Evolutionary conservation across 2,797 vertebrate genomes (phyloP).

Genomic region (Falco naumanni): DNA sequence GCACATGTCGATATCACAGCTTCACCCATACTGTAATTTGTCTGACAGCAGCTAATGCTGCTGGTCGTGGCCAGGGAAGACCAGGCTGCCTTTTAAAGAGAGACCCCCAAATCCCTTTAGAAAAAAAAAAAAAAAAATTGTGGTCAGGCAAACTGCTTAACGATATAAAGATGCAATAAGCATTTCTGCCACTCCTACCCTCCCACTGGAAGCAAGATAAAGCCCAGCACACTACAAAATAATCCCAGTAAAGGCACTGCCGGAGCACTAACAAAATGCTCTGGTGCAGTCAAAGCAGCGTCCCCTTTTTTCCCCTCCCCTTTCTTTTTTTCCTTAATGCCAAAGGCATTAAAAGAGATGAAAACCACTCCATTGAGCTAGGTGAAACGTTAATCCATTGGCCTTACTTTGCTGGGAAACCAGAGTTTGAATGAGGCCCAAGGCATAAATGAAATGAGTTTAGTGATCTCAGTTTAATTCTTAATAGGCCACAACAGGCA

Average conservation of each 20-base stretch:
- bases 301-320: neutral
- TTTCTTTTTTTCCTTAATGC: constrained; percentile 45
- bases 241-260: constrained; percentile 76
- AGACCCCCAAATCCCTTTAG: constrained; percentile 25
- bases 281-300: constrained; percentile 37
- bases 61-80: constrained; percentile 55
- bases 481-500: constrained; percentile 73
- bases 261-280: constrained; percentile 66
- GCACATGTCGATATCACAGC: constrained; percentile 79
- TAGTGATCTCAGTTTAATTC: constrained; percentile 76
- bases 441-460: constrained; percentile 75
- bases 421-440: constrained; percentile 75
- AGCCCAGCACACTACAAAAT: constrained; percentile 71
- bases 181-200: constrained; percentile 16
- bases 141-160: constrained; percentile 69
- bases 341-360: constrained; percentile 77
- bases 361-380: constrained; percentile 68
- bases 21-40: constrained; percentile 80
- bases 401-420: constrained; percentile 72
- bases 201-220: constrained; percentile 73
- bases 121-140: neutral
- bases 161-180: constrained; percentile 63
- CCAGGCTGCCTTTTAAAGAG: constrained; percentile 54
- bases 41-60: constrained; percentile 79
- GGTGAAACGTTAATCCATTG: constrained; percentile 70